A percentile compares a stretch with the other conserved stretches of the same genome.
Evolutionary conservation across 1,140 invertebrate genomes (phyloP).

Genomic region (Apolygus lucorum): DNA sequence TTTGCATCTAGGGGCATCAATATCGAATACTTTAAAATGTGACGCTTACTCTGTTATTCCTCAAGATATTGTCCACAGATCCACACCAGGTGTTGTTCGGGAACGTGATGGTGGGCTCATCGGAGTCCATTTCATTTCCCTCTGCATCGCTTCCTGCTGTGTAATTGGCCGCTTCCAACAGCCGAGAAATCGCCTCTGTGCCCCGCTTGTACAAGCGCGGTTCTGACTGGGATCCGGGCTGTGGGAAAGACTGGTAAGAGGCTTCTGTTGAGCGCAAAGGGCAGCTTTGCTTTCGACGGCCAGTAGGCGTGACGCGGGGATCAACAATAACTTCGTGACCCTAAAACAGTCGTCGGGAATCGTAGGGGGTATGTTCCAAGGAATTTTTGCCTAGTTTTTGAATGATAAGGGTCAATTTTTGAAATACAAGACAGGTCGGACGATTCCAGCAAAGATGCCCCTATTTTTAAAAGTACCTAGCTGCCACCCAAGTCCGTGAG

Average conservation of each 20-base stretch:
- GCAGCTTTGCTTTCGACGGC: slow-evolving; percentile 62
- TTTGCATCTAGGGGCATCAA: too few relatives aligned
- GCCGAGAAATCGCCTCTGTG: slow-evolving; percentile 27
- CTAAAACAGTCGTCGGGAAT: too few relatives aligned
- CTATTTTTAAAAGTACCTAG: too few relatives aligned
- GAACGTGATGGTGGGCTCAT: too few relatives aligned
- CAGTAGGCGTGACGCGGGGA: slow-evolving; percentile 46
- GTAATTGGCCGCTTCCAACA: slow-evolving; percentile 31
- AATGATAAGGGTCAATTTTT: too few relatives aligned
- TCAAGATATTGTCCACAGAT: background rate
- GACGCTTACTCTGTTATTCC: slow-evolving; percentile 14
- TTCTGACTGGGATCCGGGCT: background rate
- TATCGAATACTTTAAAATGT: too few relatives aligned
- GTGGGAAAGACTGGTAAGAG: background rate
- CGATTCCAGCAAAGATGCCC: too few relatives aligned
- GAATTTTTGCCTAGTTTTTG: too few relatives aligned
- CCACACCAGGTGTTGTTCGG: slow-evolving; percentile 21
- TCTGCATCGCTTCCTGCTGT: slow-evolving; percentile 21
- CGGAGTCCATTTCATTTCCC: slow-evolving; percentile 11
- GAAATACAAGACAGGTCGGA: too few relatives aligned
- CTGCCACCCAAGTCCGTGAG: too few relatives aligned
- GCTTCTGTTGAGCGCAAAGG: slow-evolving; percentile 52
- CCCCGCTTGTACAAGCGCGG: slow-evolving; percentile 8
- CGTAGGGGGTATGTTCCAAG: too few relatives aligned
- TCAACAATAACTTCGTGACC: slow-evolving; percentile 21